Evolutionary conservation across 2,888 invertebrate genomes (phyloP), one percentile per base, ranked within the genome.

Genomic region (Endotricha flammealis): DNA sequence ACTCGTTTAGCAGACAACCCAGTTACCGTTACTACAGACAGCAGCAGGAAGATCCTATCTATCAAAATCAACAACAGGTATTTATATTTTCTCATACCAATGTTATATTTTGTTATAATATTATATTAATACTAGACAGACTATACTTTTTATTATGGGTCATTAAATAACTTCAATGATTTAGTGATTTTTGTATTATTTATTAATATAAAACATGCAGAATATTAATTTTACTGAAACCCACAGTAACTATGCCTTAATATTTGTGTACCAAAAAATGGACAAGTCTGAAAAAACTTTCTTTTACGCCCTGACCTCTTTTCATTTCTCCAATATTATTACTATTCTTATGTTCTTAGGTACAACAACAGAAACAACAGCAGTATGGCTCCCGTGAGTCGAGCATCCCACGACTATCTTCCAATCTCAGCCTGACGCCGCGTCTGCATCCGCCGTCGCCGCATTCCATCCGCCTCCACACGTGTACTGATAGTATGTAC

Each of bases 11-110:
- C 46, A 60, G 86, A 38, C 86, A 86, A 47, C 77, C 83, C 6
- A 87, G 87, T 50, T 77, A 87, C 50, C 74, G 82, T 42, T 82
- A 73, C 48, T 85, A 80, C 36, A 65, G 69, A 22, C 80, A 80
- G 32, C 71, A 64, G 27, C 67, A 68, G 39, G 86, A 85, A 50
- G 86, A 86, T 51, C 85, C 86, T 25, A 86, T 87, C 38, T 86
- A 86, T 46, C 86, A 87, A 50, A 86, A 87, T 50, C 86, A 87
- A 45, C 87, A 87, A 62, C 86, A 87, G 73, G 86, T 86, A 50
- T 29, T 34, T 32, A 8, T 25, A 10, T 22, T 6, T 17, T 32
- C n/a, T 6, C 2, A 9, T 36, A 25, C 28, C 16, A 8, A 16
- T 14, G n/a, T 16, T 20, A 28, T 2, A 28, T 27, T 17, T 1